These are phyloP conservation scores for Drosophila littoralis DNA, from an alignment of 1,140 invertebrate species.

Conservation along the genomic window DNA sequence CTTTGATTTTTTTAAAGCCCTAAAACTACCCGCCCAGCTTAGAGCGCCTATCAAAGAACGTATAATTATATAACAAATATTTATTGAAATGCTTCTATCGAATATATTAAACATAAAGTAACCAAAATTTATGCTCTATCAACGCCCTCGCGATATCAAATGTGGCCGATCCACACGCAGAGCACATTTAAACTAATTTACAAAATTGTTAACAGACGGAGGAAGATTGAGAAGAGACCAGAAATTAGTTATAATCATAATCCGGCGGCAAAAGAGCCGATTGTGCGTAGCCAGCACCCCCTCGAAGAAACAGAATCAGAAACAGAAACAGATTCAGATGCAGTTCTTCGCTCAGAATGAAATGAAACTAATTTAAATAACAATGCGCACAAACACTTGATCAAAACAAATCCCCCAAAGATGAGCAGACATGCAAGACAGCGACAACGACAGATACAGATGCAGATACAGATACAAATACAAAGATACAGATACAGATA, in stretches of 20 bases:
- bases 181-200: constrained; percentile 77
- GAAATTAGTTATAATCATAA: constrained; percentile 78
- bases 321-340: constrained; percentile 24
- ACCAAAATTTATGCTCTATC: constrained; percentile 45
- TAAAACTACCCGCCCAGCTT: constrained; percentile 10
- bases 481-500: constrained; percentile 18
- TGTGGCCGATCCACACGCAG: not conserved
- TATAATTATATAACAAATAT: constrained; percentile 58
- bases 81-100: constrained; percentile 36
- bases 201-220: constrained; percentile 47
- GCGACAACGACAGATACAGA: constrained; percentile 11
- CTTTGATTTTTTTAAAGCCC: not conserved
- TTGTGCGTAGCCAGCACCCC: constrained; percentile 14
- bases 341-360: constrained; percentile 52
- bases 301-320: constrained; percentile 2
- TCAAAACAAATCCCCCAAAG: constrained; percentile 76
- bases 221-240: constrained; percentile 27
- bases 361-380: constrained; percentile 83
- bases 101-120: constrained; percentile 36
- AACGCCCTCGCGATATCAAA: constrained; percentile 53
- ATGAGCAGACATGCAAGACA: constrained; percentile 44
- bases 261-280: constrained; percentile 58
- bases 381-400: constrained; percentile 78
- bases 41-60: constrained; percentile 8
- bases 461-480: constrained; percentile 14